Evolutionary conservation across 2,113 vertebrate genomes (phyloP), one percentile per base, ranked within the genome.

Genomic region (Fregata magnificens): DNA sequence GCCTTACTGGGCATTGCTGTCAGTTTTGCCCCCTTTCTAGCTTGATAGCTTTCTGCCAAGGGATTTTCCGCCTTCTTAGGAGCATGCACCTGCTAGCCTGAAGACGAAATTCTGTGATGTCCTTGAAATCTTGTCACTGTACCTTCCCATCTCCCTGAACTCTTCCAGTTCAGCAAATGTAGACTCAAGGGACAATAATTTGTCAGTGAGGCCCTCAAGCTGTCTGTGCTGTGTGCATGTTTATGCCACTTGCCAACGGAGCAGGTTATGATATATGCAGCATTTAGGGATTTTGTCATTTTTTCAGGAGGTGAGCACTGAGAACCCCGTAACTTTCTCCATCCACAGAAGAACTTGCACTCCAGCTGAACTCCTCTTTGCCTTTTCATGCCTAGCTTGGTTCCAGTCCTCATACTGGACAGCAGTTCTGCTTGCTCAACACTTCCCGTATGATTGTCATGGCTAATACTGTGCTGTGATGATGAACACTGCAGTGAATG

Each of bases 391-490:
- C 29, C 11, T 45, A 17, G 19, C 25, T 55, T 83, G 45, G 17
- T 28, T 66, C 56, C 5, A 1, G 5, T 83, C 14, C 12, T 80
- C 56, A 36, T 31, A 21, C 6, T 45, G 76, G 38, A 38, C 21
- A 20, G 36, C 22, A 72, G 32, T 38, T 86, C 16, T 65, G 6
- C 50, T 74, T 69, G 21, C 26, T 85, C 42, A 88, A 21, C 6
- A 1, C 8, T 69, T 14, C 22, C 21, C 11, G 8, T 9, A 25
- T n/a, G 28, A 71, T 18, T 63, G 22, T 26, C 9, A 1, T 0
- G 1, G 71, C 24, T 59, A 34, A 28, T 25, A 38, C 5, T 29
- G 22, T 62, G 20, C 42, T 77, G 56, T 31, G 34, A 28, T 47
- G 26, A 28, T 29, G 29, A 29, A 49, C 32, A 34, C 18, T 73